A percentile compares a stretch with the other conserved stretches of the same genome.
These are phyloP conservation scores for Bubo bubo DNA, from an alignment of 2,113 vertebrate genomes.

Conservation along the genomic window DNA sequence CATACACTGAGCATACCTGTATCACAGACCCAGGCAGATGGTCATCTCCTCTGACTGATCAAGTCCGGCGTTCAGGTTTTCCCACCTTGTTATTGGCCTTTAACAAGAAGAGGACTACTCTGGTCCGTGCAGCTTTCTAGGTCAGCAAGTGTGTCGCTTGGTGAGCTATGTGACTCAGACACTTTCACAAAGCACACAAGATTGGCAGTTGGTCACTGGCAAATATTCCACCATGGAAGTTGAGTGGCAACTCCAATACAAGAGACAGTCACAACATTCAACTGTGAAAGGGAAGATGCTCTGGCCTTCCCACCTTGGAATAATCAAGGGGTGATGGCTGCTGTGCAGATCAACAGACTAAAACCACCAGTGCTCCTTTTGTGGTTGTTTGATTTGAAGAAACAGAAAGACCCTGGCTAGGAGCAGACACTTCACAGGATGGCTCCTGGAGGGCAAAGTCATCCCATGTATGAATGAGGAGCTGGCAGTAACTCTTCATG, in stretches of 20 bases:
- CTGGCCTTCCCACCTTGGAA: neutral
- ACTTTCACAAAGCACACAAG: neutral
- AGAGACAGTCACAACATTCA: neutral
- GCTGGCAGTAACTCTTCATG: neutral
- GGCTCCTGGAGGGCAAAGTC: neutral
- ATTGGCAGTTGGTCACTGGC: neutral
- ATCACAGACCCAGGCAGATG: neutral
- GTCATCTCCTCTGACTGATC: neutral
- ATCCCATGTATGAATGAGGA: neutral
- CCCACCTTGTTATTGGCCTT: neutral
- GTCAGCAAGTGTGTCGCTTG: neutral
- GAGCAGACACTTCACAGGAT: neutral
- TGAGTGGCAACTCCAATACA: neutral
- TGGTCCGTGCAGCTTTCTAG: neutral
- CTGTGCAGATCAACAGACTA: neutral
- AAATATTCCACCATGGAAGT: neutral
- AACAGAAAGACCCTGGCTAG: neutral
- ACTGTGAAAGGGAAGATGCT: neutral
- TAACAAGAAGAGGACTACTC: neutral
- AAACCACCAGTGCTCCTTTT: neutral
- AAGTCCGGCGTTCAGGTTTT: neutral
- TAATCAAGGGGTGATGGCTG: neutral
- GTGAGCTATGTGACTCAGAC: neutral
- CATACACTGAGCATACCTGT: neutral
- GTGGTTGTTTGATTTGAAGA: neutral